Base-by-base conservation (phyloP, 2,888 invertebrate species). In the Pristionchus entomophagus region DNA sequence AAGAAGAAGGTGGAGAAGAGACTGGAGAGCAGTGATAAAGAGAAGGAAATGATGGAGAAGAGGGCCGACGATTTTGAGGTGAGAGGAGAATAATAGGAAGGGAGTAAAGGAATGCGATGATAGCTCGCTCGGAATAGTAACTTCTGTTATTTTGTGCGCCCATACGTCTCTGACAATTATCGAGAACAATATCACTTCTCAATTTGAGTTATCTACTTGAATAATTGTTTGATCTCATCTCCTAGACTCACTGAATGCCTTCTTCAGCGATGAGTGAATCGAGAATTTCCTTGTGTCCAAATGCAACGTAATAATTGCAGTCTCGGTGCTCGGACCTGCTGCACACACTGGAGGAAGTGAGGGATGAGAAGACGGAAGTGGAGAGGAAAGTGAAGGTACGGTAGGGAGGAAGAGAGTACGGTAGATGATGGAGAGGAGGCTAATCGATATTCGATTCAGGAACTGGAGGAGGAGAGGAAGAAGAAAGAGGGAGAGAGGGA, bases 391-490 rank as follows among this genome's bases (percentile, higher is more conserved):
- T 86, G 56, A 83, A 85, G 32, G 80, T 86, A 45, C 35, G 87
- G 51, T 88, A 49, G 84, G 86, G 17, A 87, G 41, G 41, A 83
- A 85, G 77, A 69, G 51, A 86, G 32, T 26, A 35, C 86, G 29
- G 53, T 12, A 2, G 80, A 22, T 22, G 77, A 41, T 62, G n/a
- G n/a, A n/a, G n/a, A n/a, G n/a, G n/a, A 62, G 62, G 38, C 77
- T 78, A 22, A 73, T 87, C 49, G 45, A 56, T 49, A 45, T 73
- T 4, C 65, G 5, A 86, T 86, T 49, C 77, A 85, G 32, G 73
- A 86, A 26, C 29, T 88, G 69, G 86, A 89, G 29, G 86, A 88
- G 14, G 84, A 81, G n/a, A 87, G 65, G 49, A 51, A 35, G 32
- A 86, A 88, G 35, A 56, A 85, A 84, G 85, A 62, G 26, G 77